Evolutionary conservation across 2,113 vertebrate species (phyloP), one percentile per base, ranked within the genome.

Genomic region (Tiliqua scincoides): DNA sequence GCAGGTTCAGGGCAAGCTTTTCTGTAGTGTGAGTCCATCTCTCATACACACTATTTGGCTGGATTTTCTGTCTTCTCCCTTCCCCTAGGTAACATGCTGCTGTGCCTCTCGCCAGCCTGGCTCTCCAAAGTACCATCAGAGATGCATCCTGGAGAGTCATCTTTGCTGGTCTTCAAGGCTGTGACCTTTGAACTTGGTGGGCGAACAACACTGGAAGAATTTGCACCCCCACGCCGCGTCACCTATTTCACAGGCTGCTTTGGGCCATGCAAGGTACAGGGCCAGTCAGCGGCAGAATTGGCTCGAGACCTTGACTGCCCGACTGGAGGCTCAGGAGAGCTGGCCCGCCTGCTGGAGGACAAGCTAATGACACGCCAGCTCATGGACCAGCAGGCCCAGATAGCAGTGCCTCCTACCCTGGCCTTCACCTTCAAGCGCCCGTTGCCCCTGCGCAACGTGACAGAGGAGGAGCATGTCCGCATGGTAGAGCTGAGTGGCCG

Each of bases 71-170:
- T 77, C 0, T 25, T 20, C 3, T 17, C 4, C 37, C 40, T 59
- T 12, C 0, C 89, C 54, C 0, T 85, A 97, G 97, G 96, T 90
- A 96, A 97, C 91, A 95, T 97, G 93, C 94, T 97, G 78, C 94
- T 97, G 62, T 97, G 97, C 84, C 92, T 97, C 73, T 96, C 97
- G 4, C 95, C 97, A 0, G 30, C 95, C 48, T 97, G 97, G 97
- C 94, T 96, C 87, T 94, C 82, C 52, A 94, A 94, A 11, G 93
- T 91, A 81, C 95, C 96, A 7, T 93, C 93, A 0, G 90, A 96
- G 2, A 79, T 83, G 1, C 82, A 71, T 23, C 91, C 93, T 0
- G 94, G 95, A 0, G 18, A 96, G 87, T 93, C 94, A 0, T 84
- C 92, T 52, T 92, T 97, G 80, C 88, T 96, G 87, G 94, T 97